Evolutionary conservation across 2,797 vertebrate species (phyloP), one percentile per base, ranked within the genome.

Genomic region (Bradypodion ventrale): DNA sequence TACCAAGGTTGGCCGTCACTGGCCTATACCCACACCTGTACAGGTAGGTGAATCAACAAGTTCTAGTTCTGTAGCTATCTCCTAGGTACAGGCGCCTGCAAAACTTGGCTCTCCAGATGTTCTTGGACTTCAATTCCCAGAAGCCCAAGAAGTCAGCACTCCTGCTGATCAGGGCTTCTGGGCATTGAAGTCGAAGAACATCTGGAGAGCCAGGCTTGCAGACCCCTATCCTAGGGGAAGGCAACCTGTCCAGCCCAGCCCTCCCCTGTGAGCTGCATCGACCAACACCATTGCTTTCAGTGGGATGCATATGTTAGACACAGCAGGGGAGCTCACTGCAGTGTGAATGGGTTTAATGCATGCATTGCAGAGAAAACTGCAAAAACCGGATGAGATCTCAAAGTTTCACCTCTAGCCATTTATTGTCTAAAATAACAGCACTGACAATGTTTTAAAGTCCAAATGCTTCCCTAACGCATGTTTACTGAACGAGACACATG

Each of bases 361-460:
- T n/a, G 69, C 1, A 83, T 83, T 81, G 87, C 90, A 15, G 81
- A 52, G 29, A 59, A 65, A 68, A 21, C 23, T 13, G 75, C 32
- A 5, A 0, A 0, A 0, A 3, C 6, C n/a, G 27, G 21, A 3
- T 6, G 25, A 13, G 5, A 63, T 8, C 75, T 15, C 52, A 2
- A 46, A 78, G 65, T 25, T 40, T 32, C 23, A 0, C 85, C 21
- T 35, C 25, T 56, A 29, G 46, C 2, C 25, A 2, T 8, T 0
- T 49, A 60, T 42, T 25, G 2, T 23, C 16, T 2, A 13, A 3
- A 56, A 29, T 23, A 19, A n/a, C 7, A 15, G 52, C 16, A 69
- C 15, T 62, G 7, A 21, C 5, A 46, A n/a, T n/a, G 8, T 63
- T 16, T 9, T 85, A 27, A 6, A 66, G 21, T 46, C 52, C 21